Base-by-base conservation (phyloP, 2,888 invertebrate species). In the Ormia ochracea region DNA sequence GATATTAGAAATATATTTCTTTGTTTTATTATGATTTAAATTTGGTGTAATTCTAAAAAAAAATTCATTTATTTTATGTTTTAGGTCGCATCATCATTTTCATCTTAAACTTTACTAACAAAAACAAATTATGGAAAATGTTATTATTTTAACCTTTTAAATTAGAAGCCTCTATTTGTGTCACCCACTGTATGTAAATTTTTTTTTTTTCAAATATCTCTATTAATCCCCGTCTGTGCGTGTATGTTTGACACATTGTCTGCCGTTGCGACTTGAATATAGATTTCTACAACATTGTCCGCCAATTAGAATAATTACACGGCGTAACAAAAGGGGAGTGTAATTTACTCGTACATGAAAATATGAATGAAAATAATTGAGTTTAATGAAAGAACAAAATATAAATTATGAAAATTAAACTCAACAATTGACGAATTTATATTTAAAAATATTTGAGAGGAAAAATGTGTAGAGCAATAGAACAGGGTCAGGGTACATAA, bases 271-370 rank as follows among this genome's bases (percentile, higher is more conserved):
- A n/a, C 7, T 23, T 0, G 33, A 21, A 10, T 9, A 9, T 48
- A 43, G 1, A 38, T 4, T 14, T 38, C 50, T 54, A 9, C 5
- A 19, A 19, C 41, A 61, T 41, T 41, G 17, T 31, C n/a, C 6
- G 31, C 6, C 52, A 72, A 72, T 72, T 72, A 72, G 31, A 61
- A 17, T 61, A 52, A 61, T 72, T 38, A 61, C 19, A 48, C 2
- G 21, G 72, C 61, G 61, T 61, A 72, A 48, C 61, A 17, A 58
- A 58, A 69, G 45, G 36, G 26, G 58, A 69, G 45, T 58, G 45
- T 58, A 58, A n/a, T n/a, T 48, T 7, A 48, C 33, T 58, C 7
- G 10, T 38, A 38, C 1, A 54, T 10, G 43, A 56, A 43, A 36
- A 17, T 28, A 54, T 41, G 19, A 41, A 54, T 54, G 19, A 54